These are phyloP conservation scores for Lerema accius DNA, from an alignment of 1,140 invertebrate genomes.

Conservation along the genomic window DNA sequence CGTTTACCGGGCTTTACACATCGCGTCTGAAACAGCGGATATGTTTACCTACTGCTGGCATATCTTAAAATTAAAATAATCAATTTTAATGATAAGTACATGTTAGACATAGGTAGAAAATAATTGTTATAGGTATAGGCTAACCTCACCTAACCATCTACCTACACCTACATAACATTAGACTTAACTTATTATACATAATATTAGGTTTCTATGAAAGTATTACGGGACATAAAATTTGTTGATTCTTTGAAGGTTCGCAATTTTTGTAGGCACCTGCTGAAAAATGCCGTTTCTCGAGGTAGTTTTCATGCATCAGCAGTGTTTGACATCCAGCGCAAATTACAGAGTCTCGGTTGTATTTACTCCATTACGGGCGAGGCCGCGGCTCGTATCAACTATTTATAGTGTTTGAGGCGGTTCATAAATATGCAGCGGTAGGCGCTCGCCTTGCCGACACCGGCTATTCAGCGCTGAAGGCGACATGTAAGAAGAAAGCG, in stretches of 20 bases:
- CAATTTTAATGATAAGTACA: too few relatives aligned
- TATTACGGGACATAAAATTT: too few relatives aligned
- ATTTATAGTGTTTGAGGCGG: constrained; percentile 82
- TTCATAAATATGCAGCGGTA: constrained; percentile 82
- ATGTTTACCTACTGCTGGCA: constrained; percentile 30
- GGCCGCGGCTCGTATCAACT: constrained; percentile 75
- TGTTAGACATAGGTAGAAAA: too few relatives aligned
- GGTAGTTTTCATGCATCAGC: constrained; percentile 23
- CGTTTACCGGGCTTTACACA: constrained; percentile 50
- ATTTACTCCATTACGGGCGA: constrained; percentile 78
- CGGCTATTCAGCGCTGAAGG: constrained; percentile 74
- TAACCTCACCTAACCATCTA: too few relatives aligned
- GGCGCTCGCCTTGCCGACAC: constrained; percentile 80
- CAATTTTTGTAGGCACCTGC: too few relatives aligned
- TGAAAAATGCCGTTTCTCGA: constrained; percentile 7
- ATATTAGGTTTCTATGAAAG: too few relatives aligned
- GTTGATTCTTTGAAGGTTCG: too few relatives aligned
- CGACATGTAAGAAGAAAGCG: constrained; percentile 38
- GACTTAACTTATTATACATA: too few relatives aligned
- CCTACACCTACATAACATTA: too few relatives aligned
- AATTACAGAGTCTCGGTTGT: constrained; percentile 64
- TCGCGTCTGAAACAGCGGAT: constrained; percentile 52
- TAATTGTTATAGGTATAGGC: too few relatives aligned
- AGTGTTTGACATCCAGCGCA: constrained; percentile 55
- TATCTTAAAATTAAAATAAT: too few relatives aligned